Base-by-base conservation (phyloP, 2,888 invertebrate genomes). In the Eupelmus urozonus region DNA sequence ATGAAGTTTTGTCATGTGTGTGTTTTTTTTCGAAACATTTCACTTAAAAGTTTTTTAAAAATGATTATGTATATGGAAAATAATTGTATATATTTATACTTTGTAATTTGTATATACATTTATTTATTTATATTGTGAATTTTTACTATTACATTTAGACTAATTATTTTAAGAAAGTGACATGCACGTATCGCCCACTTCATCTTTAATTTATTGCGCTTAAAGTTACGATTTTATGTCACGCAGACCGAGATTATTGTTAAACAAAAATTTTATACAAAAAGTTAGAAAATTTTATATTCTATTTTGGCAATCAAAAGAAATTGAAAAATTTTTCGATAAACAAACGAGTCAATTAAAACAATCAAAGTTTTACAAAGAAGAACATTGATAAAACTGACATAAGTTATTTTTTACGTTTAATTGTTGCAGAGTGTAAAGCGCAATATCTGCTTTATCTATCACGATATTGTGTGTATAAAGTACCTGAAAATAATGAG, bases 401-500 rank as follows among this genome's bases (percentile, higher is more conserved):
- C 75, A 71, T 74, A 71, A 63, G 51, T 62, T 49, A 65, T 57
- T 67, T 76, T 70, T 77, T 66, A 29, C 23, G 65, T 81, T 82
- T 34, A 73, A 75, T 80, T 72, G 53, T 81, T 81, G 62, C 45
- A 74, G 45, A 66, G 16, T 77, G 70, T 81, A 63, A 78, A 45
- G 77, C 82, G 82, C 78, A 82, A 81, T 83, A 82, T 83, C 85
- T 84, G 84, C 85, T 83, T 87, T 85, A 83, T 85, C 78, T 84
- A 83, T 85, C 84, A 88, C 85, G 85, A 87, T 88, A 87, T 87
- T 88, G 87, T 89, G 73, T 80, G 85, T 88, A 88, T 88, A 89
- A 89, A 88, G 89, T 89, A 89, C 89, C 89, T 89, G 89, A 89
- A 81, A 83, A 83, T 83, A 85, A 84, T 80, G 79, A 82, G 82